Base-by-base conservation (phyloP, 2,113 vertebrate genomes). In the Pygoscelis antarcticus region DNA sequence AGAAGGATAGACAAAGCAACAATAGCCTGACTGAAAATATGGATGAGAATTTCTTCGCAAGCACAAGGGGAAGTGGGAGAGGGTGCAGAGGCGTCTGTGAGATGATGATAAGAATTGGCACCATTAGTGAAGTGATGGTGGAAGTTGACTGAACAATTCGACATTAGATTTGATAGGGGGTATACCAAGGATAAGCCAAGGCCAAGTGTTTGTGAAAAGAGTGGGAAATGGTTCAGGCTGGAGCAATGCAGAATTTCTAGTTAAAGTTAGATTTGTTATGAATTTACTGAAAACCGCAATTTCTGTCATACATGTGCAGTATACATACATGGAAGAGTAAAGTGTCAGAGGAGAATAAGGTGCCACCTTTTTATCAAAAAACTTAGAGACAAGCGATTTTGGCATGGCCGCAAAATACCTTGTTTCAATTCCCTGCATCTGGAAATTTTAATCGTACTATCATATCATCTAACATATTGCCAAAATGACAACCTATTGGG, bases 141-240 rank as follows among this genome's bases (percentile, higher is more conserved):
- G 91, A 91, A 93, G 58, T 21, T 80, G 79, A 90, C 83, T 80
- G 90, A 93, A 74, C 44, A 94, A 66, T 74, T 86, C 62, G 68
- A 96, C 93, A 0, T 92, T 80, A 80, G 79, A 90, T 90, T 94
- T 94, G 92, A 97, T 95, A 96, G 84, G 44, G 46, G 11, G 36
- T 83, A 11, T 61, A 77, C 26, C 71, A 80, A 74, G 92, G 84
- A 93, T 96, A 95, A 96, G 71, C 36, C 71, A 95, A 94, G 85
- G 85, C 93, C 93, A 96, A 96, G 94, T 95, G 95, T 95, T 92
- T 90, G 36, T 96, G 92, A 95, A 96, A 58, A 95, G 83, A 97
- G 93, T 94, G 82, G 90, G 92, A 95, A 96, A 86, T 60, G 23
- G 42, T 40, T 74, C 51, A 62, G 81, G 26, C 36, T 61, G 12